phyloP scores from a whole-genome alignment of 2,113 vertebrate species.

The Carlito syrichta region DNA sequence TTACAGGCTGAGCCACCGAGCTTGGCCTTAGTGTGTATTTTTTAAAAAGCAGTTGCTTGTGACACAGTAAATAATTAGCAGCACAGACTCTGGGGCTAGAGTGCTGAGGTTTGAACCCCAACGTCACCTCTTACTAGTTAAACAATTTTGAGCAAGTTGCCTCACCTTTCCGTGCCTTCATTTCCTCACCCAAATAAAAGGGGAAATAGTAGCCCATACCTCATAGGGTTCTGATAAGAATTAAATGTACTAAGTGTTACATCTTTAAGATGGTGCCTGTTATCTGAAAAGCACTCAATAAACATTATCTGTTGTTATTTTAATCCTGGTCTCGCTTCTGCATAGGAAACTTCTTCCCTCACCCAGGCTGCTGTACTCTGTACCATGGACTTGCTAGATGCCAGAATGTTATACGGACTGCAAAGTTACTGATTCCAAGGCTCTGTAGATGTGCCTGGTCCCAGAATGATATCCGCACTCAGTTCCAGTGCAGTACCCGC shows the following conservation, averaged over 20 bases:
- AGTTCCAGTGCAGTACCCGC: rapidly evolving
- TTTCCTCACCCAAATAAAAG: neutral
- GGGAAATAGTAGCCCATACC: neutral
- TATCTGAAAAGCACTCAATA: neutral
- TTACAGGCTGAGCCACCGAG: too few species aligned
- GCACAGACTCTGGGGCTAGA: neutral
- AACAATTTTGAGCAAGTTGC: neutral
- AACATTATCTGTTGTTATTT: neutral
- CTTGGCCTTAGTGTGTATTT: neutral
- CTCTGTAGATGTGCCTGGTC: rapidly evolving
- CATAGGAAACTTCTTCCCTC: neutral
- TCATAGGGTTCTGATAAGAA: neutral
- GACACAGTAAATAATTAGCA: neutral
- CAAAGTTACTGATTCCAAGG: neutral
- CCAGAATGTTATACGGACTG: neutral
- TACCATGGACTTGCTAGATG: neutral
- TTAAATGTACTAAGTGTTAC: neutral
- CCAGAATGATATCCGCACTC: neutral
- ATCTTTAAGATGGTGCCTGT: neutral
- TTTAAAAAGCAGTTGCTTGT: neutral
- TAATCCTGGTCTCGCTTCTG: neutral
- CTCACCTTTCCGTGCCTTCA: neutral
- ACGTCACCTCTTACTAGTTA: neutral
- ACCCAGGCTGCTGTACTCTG: neutral
- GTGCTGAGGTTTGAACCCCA: neutral